Base-by-base conservation (phyloP, 2,888 invertebrate species). In the Gnatocerus cornutus region DNA sequence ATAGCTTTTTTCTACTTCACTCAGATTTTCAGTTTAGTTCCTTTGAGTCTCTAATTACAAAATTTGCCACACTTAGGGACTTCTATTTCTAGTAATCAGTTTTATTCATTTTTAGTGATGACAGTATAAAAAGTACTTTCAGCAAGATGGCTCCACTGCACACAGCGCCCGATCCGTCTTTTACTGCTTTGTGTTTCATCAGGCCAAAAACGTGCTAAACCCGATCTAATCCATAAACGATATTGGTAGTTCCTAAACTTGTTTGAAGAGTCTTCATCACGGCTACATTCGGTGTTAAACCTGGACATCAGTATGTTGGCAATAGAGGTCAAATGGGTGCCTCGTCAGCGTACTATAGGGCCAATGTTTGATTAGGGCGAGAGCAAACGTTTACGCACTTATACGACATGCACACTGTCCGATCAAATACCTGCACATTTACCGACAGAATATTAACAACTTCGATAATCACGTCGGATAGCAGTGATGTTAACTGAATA, bases 381-480 rank as follows among this genome's bases (percentile, higher is more conserved):
- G 64, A 53, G 58, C 64, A 69, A 65, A 65, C 69, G 64, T 69
- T 64, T 64, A 69, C 69, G 55, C 58, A 69, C 59, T 56, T 68
- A 68, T 43, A 55, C 30, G 63, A 56, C 63, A 68, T 50, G 63
- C 46, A 56, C 56, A 56, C 56, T 53, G 21, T 62, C 53, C 46
- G 33, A 69, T 66, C 61, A 69, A 65, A 66, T 59, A 69, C 46
- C 65, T 61, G 27, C 39, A 37, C 33, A 53, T 55, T 53, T n/a
- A 29, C 61, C 10, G 12, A 5, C 46, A 39, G 68, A 69, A 69
- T 69, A 64, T 69, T 69, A 63, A 64, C 56, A 13, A 62, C 53
- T 62, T 55, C 29, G 61, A 41, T 61, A 50, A 68, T 33, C 33
- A 16, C 30, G 21, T 27, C 55, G 9, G 8, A 48, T 10, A 48